phyloP scores from a whole-genome alignment of 2,888 invertebrate species.

The Melanostoma mellinum region DNA sequence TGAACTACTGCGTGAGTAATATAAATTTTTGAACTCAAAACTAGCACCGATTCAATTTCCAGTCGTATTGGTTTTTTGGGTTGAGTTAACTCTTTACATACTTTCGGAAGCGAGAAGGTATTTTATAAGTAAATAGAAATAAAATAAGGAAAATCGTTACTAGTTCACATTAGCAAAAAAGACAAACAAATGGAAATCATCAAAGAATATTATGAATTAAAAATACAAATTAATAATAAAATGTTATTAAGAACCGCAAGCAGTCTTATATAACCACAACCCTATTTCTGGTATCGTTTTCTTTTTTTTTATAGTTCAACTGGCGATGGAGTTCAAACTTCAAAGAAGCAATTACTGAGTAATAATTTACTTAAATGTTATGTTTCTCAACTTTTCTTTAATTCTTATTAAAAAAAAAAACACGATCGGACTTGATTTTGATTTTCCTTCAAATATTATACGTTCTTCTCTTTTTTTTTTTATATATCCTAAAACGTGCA shows the following conservation, averaged over 20 bases:
- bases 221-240: constrained; percentile 23
- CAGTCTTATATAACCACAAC: constrained; percentile 71
- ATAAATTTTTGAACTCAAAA: too few relatives aligned
- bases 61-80: too few relatives aligned
- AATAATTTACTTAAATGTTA: constrained; percentile 76
- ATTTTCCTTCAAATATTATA: constrained; percentile 49
- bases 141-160: background rate
- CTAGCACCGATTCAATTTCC: too few relatives aligned
- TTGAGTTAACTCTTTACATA: too few relatives aligned
- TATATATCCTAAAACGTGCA: constrained; percentile 45
- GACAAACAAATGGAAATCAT: background rate
- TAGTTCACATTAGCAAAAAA: too few relatives aligned
- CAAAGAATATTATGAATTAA: constrained; percentile 20
- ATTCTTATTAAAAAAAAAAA: constrained; percentile 70
- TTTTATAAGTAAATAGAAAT: background rate
- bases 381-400: constrained; percentile 73
- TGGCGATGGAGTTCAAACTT: constrained; percentile 98
- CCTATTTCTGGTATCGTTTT: constrained; percentile 77
- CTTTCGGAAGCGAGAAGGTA: too few relatives aligned
- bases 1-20: too few relatives aligned
- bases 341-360: constrained; percentile 95
- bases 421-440: constrained; percentile 60
- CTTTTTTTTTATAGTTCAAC: constrained; percentile 87
- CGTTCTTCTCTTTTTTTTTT: constrained; percentile 28
- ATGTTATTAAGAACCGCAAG: constrained; percentile 51